Evolutionary conservation across 2,888 invertebrate genomes (phyloP), one percentile per base, ranked within the genome.

Genomic region (Caenorhabditis zanzibari): DNA sequence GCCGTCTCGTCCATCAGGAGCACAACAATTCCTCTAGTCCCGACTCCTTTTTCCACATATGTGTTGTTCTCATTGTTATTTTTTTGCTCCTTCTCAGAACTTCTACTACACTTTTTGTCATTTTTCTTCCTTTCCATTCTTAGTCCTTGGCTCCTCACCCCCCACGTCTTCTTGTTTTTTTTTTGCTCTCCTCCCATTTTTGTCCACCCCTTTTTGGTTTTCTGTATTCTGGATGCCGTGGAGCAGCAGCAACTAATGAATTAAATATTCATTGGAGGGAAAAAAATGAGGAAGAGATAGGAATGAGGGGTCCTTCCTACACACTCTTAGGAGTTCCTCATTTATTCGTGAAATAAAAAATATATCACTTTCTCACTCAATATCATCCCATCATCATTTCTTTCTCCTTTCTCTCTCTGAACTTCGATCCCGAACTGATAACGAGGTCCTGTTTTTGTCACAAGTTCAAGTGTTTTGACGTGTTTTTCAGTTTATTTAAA

Each of bases 1-100:
- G 77, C 74, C 75, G 74, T 56, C 76, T 80, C 71, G 84, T 81
- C 84, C 81, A 81, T 69, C 82, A 79, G 82, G 82, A 82, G 76
- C 76, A 82, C 82, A 82, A 80, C 80, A 80, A 73, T 80, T 73
- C 80, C 28, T 72, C 54, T 24, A 54, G 73, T 72, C 61, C 54
- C 80, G 79, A 49, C 71, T 79, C 72, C 54, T 68, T 80, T 80
- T 80, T 66, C 73, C 59, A 64, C 80, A 80, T 80, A 80, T 80
- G 80, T 80, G 80, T 80, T 80, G 80, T 80, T 80, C 80, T 80
- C 80, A 80, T 80, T 80, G 79, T 79, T 71, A 79, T 79, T 79
- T 79, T 79, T 79, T 47, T 44, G 10, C 47, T 47, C 19, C 47
- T 47, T 61, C 68, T 71, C 79, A 71, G 79, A 79, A 79, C 79